Conservation (phyloP, 1,140 invertebrate genomes). For the Homalodisca vitripennis region DNA sequence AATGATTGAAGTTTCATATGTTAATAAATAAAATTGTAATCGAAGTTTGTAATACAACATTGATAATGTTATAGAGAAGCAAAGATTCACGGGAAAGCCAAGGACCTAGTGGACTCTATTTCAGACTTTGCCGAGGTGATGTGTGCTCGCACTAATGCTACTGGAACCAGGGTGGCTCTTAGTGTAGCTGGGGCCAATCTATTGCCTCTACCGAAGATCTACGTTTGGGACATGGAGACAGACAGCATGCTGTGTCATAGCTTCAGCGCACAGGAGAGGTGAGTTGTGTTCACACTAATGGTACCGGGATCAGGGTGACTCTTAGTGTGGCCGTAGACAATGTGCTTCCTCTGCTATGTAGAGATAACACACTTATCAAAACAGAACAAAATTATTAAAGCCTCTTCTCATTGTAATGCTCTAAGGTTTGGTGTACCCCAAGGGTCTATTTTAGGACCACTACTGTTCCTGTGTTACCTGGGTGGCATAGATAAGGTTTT, state of each 20-base stretch:
- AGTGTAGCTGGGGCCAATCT: slow-evolving; percentile 79
- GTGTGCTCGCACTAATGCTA: slow-evolving; percentile 73
- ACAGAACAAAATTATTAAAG: too few species aligned
- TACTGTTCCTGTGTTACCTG: too few species aligned
- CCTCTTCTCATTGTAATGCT: too few species aligned
- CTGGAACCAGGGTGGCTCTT: slow-evolving; percentile 67
- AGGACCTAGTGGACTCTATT: slow-evolving; percentile 57
- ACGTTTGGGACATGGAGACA: slow-evolving; percentile 90
- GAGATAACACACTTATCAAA: too few species aligned
- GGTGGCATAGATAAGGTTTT: too few species aligned
- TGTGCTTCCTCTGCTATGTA: too few species aligned
- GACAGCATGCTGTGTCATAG: slow-evolving; percentile 57
- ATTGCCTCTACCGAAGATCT: slow-evolving; percentile 78
- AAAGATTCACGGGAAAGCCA: slow-evolving; percentile 55
- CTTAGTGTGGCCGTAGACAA: too few species aligned
- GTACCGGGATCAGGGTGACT: too few species aligned
- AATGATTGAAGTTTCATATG: too few species aligned
- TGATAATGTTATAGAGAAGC: slow-evolving; percentile 49
- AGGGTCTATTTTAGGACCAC: too few species aligned
- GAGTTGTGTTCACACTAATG: not conserved
- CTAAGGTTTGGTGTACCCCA: too few species aligned
- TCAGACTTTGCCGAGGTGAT: slow-evolving; percentile 87
- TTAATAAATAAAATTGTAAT: slow-evolving; percentile 42
- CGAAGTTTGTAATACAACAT: not conserved
- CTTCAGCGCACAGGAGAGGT: slow-evolving; percentile 8